Evolutionary conservation across 2,113 vertebrate genomes (phyloP).

Genomic region (Trichomycterus rosablanca): DNA sequence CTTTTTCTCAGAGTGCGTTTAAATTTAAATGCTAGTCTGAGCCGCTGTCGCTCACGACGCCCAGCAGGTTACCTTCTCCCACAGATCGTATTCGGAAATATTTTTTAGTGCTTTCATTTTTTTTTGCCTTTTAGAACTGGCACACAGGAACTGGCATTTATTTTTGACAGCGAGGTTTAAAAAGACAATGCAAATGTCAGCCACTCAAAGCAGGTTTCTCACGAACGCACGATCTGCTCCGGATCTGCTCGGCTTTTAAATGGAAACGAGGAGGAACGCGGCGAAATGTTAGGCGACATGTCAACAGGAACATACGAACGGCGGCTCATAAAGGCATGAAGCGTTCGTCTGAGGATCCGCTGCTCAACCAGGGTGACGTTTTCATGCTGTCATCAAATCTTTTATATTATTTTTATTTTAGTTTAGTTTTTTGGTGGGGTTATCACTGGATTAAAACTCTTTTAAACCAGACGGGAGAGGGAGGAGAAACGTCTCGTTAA

Average conservation of each 20-base stretch:
- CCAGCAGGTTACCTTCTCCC: conserved; percentile 13
- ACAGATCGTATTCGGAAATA: not conserved
- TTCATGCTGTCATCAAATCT: too few relatives aligned
- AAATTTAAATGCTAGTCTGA: conserved; percentile 1
- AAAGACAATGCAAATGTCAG: conserved; percentile 30
- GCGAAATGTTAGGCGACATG: conserved; percentile 27
- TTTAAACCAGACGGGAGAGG: too few relatives aligned
- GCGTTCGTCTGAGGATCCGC: too few relatives aligned
- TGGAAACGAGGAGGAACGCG: conserved; percentile 2
- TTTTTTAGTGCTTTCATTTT: not conserved
- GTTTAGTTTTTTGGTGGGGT: too few relatives aligned
- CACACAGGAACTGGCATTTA: not conserved
- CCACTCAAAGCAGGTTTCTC: conserved; percentile 16
- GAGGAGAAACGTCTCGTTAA: too few relatives aligned
- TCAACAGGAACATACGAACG: conserved; percentile 8
- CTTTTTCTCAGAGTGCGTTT: not conserved
- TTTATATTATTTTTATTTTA: too few relatives aligned
- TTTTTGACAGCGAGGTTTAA: conserved; percentile 25
- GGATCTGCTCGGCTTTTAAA: conserved; percentile 9
- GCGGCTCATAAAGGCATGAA: too few relatives aligned
- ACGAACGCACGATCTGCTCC: conserved; percentile 7
- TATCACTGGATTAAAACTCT: too few relatives aligned
- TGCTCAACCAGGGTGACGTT: too few relatives aligned
- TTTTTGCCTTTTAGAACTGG: not conserved
- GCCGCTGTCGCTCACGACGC: conserved; percentile 1